A percentile compares a stretch with the other conserved stretches of the same genome.
phyloP scores from a whole-genome alignment of 2,113 vertebrate genomes.

The Callocephalon fimbriatum region DNA sequence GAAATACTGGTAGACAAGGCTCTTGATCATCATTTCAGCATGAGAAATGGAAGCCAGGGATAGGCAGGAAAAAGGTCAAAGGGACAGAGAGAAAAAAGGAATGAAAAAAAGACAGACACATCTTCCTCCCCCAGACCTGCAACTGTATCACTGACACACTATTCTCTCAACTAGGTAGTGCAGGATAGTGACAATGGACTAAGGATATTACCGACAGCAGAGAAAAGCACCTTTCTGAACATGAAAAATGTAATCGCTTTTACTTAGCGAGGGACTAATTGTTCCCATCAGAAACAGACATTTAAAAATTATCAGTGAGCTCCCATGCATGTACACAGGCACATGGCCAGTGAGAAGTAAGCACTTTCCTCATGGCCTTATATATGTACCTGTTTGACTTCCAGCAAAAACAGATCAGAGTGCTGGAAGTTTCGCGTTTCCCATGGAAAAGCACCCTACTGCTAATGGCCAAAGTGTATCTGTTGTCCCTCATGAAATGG shows the following conservation, averaged over 20 bases:
- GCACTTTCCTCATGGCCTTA: neutral
- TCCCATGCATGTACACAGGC: neutral
- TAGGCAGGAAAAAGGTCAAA: neutral
- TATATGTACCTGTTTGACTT: rapidly evolving
- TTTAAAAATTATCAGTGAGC: neutral
- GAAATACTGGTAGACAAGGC: neutral
- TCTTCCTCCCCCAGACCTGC: neutral
- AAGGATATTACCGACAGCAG: neutral
- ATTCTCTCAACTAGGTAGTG: neutral
- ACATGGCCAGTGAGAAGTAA: neutral
- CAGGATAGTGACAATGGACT: neutral
- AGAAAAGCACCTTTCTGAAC: neutral
- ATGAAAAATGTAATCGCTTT: neutral
- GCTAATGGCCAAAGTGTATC: neutral
- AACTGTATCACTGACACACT: neutral
- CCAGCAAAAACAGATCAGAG: neutral
- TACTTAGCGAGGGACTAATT: neutral
- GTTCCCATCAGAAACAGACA: neutral
- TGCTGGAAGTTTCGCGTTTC: neutral
- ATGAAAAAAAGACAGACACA: neutral
- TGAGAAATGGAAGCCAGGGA: neutral
- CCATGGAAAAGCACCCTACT: neutral
- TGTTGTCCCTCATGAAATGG: neutral
- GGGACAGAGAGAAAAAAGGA: neutral
- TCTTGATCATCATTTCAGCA: neutral